phyloP scores from a whole-genome alignment of 2,888 invertebrate species.

The Diabrotica balteata region DNA sequence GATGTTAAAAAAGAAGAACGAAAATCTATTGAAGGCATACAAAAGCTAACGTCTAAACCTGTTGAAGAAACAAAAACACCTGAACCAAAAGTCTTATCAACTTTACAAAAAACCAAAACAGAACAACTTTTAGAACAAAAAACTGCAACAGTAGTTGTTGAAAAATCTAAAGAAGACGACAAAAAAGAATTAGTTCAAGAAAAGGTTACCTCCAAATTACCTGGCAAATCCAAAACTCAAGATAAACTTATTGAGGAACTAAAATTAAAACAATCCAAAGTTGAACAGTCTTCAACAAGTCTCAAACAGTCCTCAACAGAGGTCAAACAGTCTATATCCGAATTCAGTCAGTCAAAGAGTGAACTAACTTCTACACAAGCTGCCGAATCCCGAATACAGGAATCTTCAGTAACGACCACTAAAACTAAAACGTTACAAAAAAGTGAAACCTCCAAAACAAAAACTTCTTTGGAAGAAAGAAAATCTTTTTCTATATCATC shows the following conservation, averaged over 20 bases:
- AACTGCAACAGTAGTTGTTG: constrained; percentile 10
- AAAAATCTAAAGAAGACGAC: constrained; percentile 20
- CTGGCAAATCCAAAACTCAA: constrained; percentile 20
- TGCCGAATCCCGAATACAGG: background rate
- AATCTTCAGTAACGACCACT: background rate
- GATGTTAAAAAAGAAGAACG: background rate
- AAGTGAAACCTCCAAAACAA: background rate
- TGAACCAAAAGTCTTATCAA: background rate
- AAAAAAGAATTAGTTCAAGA: constrained; percentile 28
- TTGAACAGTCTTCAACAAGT: constrained; percentile 11
- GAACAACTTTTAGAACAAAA: background rate
- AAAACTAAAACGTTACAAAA: background rate
- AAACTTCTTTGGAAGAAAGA: background rate
- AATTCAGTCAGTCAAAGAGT: constrained; percentile 18
- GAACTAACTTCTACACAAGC: constrained; percentile 46
- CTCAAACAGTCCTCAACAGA: constrained; percentile 2
- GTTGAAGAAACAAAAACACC: constrained; percentile 1
- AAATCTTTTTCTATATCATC: constrained; percentile 20
- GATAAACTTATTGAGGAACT: constrained; percentile 35
- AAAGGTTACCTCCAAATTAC: constrained; percentile 17
- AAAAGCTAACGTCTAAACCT: background rate
- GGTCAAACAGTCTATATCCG: background rate
- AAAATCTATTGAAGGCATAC: background rate
- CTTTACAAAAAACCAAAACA: background rate
- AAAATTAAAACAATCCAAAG: constrained; percentile 32